Conservation (phyloP, 2,797 vertebrate species). For the Columba guinea region DNA sequence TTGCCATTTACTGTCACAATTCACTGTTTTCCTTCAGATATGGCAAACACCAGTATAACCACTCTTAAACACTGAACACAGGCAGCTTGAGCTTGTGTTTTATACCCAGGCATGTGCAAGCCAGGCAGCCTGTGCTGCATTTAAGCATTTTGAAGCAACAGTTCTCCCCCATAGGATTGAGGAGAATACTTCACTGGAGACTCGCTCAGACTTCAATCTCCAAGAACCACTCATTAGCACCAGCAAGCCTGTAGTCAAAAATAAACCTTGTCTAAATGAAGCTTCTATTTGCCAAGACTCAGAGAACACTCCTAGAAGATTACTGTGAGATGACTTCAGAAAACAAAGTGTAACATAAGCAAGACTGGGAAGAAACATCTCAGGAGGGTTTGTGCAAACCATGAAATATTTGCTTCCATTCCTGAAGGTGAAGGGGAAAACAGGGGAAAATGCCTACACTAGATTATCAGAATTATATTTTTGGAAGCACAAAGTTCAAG, state of each 20-base stretch:
- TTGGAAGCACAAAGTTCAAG: background rate
- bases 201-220: background rate
- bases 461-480: background rate
- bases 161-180: background rate
- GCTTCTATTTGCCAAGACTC: background rate
- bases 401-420: background rate
- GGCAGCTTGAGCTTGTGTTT: background rate
- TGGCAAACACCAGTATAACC: background rate
- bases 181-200: background rate
- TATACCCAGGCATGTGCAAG: rapidly evolving
- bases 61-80: background rate
- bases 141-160: background rate
- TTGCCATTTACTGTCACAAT: background rate
- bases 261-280: background rate
- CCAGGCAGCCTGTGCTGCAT: background rate
- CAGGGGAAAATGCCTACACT: background rate
- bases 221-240: background rate
- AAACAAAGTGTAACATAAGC: background rate
- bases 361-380: background rate
- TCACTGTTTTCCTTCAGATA: background rate
- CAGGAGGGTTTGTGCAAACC: background rate
- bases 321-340: background rate
- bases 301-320: background rate
- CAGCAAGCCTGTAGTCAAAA: background rate
- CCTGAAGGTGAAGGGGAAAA: background rate